Evolutionary conservation across 2,113 vertebrate species (phyloP).

Genomic region (Tragelaphus imberbis): DNA sequence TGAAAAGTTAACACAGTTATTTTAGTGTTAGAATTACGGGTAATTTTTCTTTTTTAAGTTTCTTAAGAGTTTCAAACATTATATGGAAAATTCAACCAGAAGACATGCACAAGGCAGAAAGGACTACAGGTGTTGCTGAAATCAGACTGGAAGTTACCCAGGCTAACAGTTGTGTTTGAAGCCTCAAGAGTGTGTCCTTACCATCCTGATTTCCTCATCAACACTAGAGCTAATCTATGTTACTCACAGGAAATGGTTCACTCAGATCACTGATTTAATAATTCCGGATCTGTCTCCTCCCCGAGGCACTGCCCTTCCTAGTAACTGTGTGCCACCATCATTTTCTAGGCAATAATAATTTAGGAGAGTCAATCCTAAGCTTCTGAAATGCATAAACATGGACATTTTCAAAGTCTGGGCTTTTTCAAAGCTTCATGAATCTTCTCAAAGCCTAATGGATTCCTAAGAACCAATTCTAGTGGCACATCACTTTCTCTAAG

Average conservation of each 20-base stretch:
- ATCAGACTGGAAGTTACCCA: not conserved
- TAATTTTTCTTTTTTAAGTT: not conserved
- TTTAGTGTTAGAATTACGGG: not conserved
- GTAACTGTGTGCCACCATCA: not conserved
- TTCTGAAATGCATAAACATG: not conserved
- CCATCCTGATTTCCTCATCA: not conserved
- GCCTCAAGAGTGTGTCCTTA: not conserved
- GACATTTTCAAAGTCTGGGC: not conserved
- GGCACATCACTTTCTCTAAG: not conserved
- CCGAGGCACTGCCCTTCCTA: not conserved
- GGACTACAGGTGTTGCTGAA: not conserved
- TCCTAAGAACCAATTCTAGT: fast-evolving
- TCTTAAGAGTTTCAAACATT: not conserved
- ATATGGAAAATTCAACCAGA: not conserved
- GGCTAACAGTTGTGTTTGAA: not conserved
- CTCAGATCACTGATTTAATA: not conserved
- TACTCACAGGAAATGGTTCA: not conserved
- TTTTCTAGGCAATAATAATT: not conserved
- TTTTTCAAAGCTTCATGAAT: not conserved
- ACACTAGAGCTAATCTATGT: not conserved
- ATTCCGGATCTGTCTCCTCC: not conserved
- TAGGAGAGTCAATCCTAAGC: not conserved
- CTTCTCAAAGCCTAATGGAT: not conserved
- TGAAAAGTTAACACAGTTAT: not conserved
- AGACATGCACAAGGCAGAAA: fast-evolving